These are phyloP conservation scores for Schizotus pectinicornis DNA, from an alignment of 2,888 invertebrate genomes.

Conservation along the genomic window DNA sequence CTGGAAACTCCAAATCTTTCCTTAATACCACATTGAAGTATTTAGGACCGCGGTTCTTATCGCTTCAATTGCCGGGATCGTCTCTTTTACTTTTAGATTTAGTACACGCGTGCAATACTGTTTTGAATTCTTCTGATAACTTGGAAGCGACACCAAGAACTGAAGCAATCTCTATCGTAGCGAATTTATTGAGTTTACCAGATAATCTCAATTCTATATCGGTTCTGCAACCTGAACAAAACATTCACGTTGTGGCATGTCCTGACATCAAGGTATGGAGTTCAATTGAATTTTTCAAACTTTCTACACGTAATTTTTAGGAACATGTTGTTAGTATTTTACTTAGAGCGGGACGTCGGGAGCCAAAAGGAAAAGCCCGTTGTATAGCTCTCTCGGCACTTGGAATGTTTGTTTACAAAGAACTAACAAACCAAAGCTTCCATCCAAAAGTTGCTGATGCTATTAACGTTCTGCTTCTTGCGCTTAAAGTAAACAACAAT, in stretches of 20 bases:
- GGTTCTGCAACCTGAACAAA: slow-evolving; percentile 65
- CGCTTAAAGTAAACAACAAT: slow-evolving; percentile 67
- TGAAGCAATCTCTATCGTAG: slow-evolving; percentile 89
- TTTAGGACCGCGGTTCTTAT: slow-evolving; percentile 84
- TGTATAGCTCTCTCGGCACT: slow-evolving; percentile 89
- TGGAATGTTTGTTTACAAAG: slow-evolving; percentile 75
- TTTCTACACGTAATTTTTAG: slow-evolving; percentile 58
- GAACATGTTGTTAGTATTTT: slow-evolving; percentile 89
- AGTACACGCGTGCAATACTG: slow-evolving; percentile 86
- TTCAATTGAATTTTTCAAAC: slow-evolving; percentile 9
- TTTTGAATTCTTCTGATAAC: slow-evolving; percentile 82
- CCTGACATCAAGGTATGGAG: slow-evolving; percentile 75
- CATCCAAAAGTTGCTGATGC: slow-evolving; percentile 73
- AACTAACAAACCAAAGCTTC: slow-evolving; percentile 65
- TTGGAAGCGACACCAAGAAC: slow-evolving; percentile 74
- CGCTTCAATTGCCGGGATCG: slow-evolving; percentile 86
- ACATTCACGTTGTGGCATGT: slow-evolving; percentile 65
- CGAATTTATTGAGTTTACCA: slow-evolving; percentile 84
- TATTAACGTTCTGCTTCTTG: slow-evolving; percentile 70
- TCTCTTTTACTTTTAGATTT: slow-evolving; percentile 87
- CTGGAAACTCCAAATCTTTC: slow-evolving; percentile 74
- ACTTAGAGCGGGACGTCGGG: slow-evolving; percentile 84
- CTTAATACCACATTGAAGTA: slow-evolving; percentile 79
- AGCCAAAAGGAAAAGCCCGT: slow-evolving; percentile 86
- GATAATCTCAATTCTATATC: slow-evolving; percentile 65